Base-by-base conservation (phyloP, 2,888 invertebrate genomes). In the Tricholauxania praeusta region DNA sequence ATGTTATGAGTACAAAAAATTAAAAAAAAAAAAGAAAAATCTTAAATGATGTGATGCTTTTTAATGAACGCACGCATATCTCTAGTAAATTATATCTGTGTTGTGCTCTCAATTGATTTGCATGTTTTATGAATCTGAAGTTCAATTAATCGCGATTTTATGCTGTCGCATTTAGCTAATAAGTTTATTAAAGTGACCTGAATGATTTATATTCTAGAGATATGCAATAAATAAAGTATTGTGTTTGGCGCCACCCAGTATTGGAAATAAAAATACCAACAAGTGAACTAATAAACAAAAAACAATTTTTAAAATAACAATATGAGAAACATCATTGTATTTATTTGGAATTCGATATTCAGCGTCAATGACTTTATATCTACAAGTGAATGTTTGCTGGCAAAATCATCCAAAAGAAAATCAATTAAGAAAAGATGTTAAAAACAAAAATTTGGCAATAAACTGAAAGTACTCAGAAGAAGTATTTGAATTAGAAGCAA, bases 91-190 rank as follows among this genome's bases (percentile, higher is more conserved):
- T 28, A 19, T 48, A 32, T 47, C 59, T 55, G n/a, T 49, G 55
- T 17, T 69, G 48, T 48, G 60, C 49, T 57, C 28, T 49, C 10
- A 69, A 69, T 60, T 59, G 68, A 59, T 69, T 69, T 59, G 68
- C 68, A 51, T 59, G 57, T 57, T 12, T 67, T 57, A 47, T 52
- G 51, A 39, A 39, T 39, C 39, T 39, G 39, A 39, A 39, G 39
- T 39, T 39, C 39, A 39, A 39, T 39, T 39, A 39, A 10, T 39
- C 39, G 39, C 10, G 10, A 39, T 39, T 7, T 39, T 39, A 10
- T 39, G 39, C 39, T 39, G 28, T 39, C 10, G 7, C 10, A 39
- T 4, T 8, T 39, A 39, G 39, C 7, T 39, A 39, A 39, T 39
- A 39, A 39, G 8, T 39, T 39, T 10, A 39, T 39, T 39, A 8